These are phyloP conservation scores for Epirrhoe tristata DNA, from an alignment of 2,888 invertebrate species.

Conservation along the genomic window DNA sequence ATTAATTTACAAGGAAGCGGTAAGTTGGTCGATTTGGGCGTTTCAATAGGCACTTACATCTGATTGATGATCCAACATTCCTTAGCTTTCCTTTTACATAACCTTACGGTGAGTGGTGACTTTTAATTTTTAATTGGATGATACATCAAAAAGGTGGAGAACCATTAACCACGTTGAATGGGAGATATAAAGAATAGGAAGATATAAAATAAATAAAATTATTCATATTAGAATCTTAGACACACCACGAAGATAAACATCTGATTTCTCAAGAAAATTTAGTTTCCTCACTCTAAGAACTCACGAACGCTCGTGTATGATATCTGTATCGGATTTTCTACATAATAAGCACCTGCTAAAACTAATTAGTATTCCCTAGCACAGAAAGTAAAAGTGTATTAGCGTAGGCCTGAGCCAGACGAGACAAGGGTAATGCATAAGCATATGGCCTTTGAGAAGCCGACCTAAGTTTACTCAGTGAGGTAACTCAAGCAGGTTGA, in stretches of 20 bases:
- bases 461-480: slow-evolving; percentile 42
- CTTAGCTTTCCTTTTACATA: slow-evolving; percentile 57
- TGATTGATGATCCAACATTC: slow-evolving; percentile 71
- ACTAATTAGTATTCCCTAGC: slow-evolving; percentile 33
- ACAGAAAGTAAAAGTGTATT: slow-evolving; percentile 68
- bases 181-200: too few species aligned
- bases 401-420: slow-evolving; percentile 57
- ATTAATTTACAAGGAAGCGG: slow-evolving; percentile 67
- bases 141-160: slow-evolving; percentile 52
- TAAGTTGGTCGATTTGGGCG: slow-evolving; percentile 55
- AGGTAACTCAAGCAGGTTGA: slow-evolving; percentile 35
- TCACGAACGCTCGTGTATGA: background rate
- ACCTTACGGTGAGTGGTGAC: slow-evolving; percentile 48
- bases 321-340: slow-evolving; percentile 28
- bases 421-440: slow-evolving; percentile 65
- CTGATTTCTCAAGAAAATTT: background rate
- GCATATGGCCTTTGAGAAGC: slow-evolving; percentile 70
- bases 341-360: slow-evolving; percentile 34
- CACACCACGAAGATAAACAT: background rate
- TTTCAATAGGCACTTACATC: slow-evolving; percentile 57
- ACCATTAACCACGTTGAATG: background rate
- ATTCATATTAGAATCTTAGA: background rate
- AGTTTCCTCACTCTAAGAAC: background rate
- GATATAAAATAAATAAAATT: too few species aligned
- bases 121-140: slow-evolving; percentile 65